phyloP scores from a whole-genome alignment of 2,888 invertebrate species.

The Dioctria rufipes region DNA sequence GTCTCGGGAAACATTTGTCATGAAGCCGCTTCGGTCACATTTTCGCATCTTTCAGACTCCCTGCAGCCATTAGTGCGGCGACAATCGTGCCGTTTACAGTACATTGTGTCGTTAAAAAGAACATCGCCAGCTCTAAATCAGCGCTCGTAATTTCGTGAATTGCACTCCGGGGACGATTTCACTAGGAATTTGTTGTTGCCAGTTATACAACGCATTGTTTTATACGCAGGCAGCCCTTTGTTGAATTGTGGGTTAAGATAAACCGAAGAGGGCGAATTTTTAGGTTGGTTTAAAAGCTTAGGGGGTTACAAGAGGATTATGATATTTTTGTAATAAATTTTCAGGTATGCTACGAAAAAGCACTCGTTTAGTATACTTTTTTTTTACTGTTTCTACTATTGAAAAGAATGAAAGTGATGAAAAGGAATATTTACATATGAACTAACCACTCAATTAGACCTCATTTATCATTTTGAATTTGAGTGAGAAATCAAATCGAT shows the following conservation, averaged over 20 bases:
- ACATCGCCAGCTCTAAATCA: conserved; percentile 62
- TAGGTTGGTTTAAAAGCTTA: background rate
- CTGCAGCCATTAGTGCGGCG: conserved; percentile 38
- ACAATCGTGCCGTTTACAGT: conserved; percentile 40
- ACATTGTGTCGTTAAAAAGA: conserved; percentile 45
- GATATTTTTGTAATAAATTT: too few relatives aligned
- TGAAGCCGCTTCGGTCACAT: conserved; percentile 9
- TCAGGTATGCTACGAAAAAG: too few relatives aligned
- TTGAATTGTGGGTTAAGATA: background rate
- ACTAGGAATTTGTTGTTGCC: conserved; percentile 56
- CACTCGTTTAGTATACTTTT: too few relatives aligned
- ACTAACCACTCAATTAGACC: too few relatives aligned
- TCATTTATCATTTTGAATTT: too few relatives aligned
- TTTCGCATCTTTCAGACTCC: conserved; percentile 21
- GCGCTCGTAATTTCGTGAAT: conserved; percentile 66
- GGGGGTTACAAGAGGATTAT: too few relatives aligned
- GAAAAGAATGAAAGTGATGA: too few relatives aligned
- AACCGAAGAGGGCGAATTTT: background rate
- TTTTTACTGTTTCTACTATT: too few relatives aligned
- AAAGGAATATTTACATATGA: too few relatives aligned
- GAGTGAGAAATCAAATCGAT: too few relatives aligned
- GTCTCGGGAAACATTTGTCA: conserved; percentile 53
- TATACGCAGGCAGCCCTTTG: background rate
- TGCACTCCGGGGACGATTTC: conserved; percentile 64
- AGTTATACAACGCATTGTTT: too few relatives aligned